These are phyloP conservation scores for Micrastur ruficollis DNA, from an alignment of 2,797 vertebrate species.

Conservation along the genomic window DNA sequence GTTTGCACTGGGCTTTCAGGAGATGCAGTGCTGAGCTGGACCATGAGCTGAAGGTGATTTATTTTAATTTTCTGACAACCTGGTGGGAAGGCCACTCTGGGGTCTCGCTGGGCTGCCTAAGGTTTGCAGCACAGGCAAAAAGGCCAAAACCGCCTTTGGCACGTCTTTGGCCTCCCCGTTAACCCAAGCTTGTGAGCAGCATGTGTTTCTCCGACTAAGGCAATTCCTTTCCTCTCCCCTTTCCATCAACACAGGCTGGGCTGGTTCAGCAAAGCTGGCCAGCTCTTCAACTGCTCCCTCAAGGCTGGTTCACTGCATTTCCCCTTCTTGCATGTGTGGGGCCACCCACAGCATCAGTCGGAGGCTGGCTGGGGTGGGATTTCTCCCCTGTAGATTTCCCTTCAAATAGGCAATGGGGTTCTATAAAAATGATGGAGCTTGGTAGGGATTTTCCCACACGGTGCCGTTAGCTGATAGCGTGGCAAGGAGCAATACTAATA, in stretches of 20 bases:
- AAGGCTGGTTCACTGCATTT: neutral
- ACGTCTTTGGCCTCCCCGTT: neutral
- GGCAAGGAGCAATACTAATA: neutral
- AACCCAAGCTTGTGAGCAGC: neutral
- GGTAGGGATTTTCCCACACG: neutral
- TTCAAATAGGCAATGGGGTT: neutral
- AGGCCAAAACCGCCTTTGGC: neutral
- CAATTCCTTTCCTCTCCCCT: neutral
- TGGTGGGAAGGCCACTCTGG: neutral
- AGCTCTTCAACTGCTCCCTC: neutral
- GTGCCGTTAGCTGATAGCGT: neutral
- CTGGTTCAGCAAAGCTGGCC: neutral
- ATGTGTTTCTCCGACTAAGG: neutral
- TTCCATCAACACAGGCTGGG: neutral
- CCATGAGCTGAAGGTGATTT: neutral
- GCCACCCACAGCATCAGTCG: rapidly evolving
- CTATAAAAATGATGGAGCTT: neutral
- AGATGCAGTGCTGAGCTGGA: rapidly evolving
- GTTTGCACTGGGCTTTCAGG: neutral
- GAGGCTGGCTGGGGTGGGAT: neutral
- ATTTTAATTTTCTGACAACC: neutral
- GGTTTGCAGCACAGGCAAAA: neutral
- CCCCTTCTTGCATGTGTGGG: neutral
- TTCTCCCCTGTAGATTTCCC: neutral
- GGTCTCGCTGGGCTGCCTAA: neutral